These are phyloP conservation scores for Stichopus horrens DNA, from an alignment of 53 echinoderm and acorn worm species.

Conservation along the genomic window DNA sequence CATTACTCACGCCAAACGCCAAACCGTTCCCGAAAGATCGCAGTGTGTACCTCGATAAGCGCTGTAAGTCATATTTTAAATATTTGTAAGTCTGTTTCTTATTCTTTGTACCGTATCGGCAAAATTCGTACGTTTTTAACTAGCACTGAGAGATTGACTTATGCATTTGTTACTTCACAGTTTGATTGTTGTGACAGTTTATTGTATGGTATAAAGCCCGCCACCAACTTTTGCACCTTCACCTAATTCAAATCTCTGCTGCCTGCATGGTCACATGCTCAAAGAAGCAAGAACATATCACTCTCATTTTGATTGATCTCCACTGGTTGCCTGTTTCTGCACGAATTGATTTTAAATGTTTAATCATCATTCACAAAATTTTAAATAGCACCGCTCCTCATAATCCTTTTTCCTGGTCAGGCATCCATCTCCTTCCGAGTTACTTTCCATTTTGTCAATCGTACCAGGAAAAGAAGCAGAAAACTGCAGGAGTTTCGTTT, in stretches of 20 bases:
- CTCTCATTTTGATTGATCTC: neutral
- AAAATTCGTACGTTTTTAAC: neutral
- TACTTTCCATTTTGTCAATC: too few relatives aligned
- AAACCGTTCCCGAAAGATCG: neutral
- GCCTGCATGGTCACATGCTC: neutral
- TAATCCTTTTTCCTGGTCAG: too few relatives aligned
- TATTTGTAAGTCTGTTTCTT: neutral
- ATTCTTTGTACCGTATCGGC: neutral
- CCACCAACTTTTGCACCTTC: neutral
- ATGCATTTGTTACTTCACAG: slow-evolving; percentile 1
- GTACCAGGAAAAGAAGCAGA: too few relatives aligned
- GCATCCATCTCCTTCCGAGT: too few relatives aligned
- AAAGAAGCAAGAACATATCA: neutral
- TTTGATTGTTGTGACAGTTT: neutral
- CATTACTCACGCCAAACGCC: neutral
- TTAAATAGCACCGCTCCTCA: too few relatives aligned
- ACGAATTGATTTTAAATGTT: too few relatives aligned
- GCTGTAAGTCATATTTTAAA: neutral
- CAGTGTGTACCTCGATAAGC: neutral
- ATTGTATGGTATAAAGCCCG: neutral
- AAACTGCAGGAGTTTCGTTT: too few relatives aligned
- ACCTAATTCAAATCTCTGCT: slow-evolving; percentile 10
- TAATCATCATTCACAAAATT: too few relatives aligned
- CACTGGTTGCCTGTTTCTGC: too few relatives aligned
- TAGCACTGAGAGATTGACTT: slow-evolving; percentile 12